Base-by-base conservation (phyloP, 1,140 invertebrate genomes). In the Procambarus virginalis region DNA sequence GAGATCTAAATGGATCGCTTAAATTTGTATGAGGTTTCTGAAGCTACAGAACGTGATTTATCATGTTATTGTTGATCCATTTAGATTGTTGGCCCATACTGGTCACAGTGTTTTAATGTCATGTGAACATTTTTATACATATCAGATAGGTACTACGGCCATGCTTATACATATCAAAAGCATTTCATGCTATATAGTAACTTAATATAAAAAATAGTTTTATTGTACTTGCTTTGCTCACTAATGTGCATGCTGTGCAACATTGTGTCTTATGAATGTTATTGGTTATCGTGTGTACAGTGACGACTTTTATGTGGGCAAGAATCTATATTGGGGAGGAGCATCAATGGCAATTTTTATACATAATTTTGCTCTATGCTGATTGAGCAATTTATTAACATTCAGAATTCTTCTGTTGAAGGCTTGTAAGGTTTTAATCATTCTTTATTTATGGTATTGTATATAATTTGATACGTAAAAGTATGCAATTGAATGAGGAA, bases 141-240 rank as follows among this genome's bases (percentile, higher is more conserved):
- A 89, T 89, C 87, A 89, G 82, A 81, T 79, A 84, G 73, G 45
- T 84, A 34, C 34, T 34, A 17, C 84, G 70, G 87, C 87, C 80
- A 83, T 89, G 80, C 87, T 89, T 84, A 84, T 73, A 73, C 81
- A 89, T 84, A 89, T 89, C 87, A 89, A n/a, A 84, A 64, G 87
- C 58, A 87, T 87, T 83, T 89, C 73, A 81, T 81, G 78, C 78
- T 86, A 58, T 49, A 64, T 73, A 70, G 51, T 78, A 73, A 70
- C 58, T 34, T 73, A 83, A 84, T 83, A 83, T 84, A 78, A 84
- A 45, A 89, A 64, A 78, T 84, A 84, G 49, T 55, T 75, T 60
- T 85, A 70, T 83, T 84, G 20, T 83, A 83, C 58, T 76, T 49
- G 81, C 81, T 83, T 89, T 89, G 58, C 75, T 83, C 75, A 76